Evolutionary conservation across 2,888 invertebrate species (phyloP).

Genomic region (Stratiomys singularior): DNA sequence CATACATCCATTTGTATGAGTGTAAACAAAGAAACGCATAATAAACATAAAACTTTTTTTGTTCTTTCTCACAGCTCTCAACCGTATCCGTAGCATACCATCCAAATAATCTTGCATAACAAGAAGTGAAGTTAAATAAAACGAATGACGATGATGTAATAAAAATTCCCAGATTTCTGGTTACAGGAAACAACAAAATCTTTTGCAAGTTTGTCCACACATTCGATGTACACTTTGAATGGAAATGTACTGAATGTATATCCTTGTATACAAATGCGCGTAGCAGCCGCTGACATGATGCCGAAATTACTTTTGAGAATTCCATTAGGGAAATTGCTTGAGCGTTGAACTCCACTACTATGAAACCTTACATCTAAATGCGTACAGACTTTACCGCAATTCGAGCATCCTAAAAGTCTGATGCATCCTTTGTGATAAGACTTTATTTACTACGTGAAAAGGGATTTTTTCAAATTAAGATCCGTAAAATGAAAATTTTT

Average conservation of each 20-base stretch:
- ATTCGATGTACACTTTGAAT: background rate
- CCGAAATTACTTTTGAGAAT: constrained; percentile 28
- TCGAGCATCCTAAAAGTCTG: constrained; percentile 1
- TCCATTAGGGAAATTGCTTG: constrained; percentile 37
- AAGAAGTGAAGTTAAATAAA: too few relatives aligned
- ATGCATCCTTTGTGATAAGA: constrained; percentile 17
- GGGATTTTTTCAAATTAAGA: background rate
- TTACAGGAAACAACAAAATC: background rate
- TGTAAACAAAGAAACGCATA: too few relatives aligned
- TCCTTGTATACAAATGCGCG: background rate
- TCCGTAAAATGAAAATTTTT: background rate
- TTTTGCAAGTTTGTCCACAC: background rate
- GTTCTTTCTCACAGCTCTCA: too few relatives aligned
- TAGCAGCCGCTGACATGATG: constrained; percentile 10
- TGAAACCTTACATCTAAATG: background rate
- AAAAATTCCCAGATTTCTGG: too few relatives aligned
- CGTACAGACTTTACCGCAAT: background rate
- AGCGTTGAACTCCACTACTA: background rate
- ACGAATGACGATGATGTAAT: too few relatives aligned
- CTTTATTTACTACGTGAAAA: background rate
- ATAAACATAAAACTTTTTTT: too few relatives aligned
- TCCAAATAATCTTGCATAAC: too few relatives aligned
- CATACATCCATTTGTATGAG: too few relatives aligned
- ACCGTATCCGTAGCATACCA: too few relatives aligned
- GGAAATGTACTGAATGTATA: background rate